Evolutionary conservation across 2,113 vertebrate genomes (phyloP), one percentile per base, ranked within the genome.

Genomic region (Cnemophilus loriae): DNA sequence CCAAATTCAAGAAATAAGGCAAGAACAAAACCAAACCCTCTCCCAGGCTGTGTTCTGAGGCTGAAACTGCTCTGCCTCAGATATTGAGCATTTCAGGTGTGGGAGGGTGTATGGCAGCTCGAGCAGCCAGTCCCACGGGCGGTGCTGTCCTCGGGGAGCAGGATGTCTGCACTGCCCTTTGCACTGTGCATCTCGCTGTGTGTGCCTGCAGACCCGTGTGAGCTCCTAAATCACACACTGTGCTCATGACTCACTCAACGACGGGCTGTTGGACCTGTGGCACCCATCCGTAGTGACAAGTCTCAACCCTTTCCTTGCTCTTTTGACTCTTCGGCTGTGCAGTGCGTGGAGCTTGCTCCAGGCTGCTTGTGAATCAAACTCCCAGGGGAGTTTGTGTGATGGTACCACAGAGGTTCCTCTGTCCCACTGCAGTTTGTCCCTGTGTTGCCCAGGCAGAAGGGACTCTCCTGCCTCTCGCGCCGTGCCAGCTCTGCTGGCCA

Each of bases 211-310:
- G 69, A 17, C 10, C 52, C 2, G 0, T 5, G 39, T 32, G 61
- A 1, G 0, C 46, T 7, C 30, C 84, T 10, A 5, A 28, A 20
- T 14, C 41, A 1, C 17, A 0, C 16, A 6, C 46, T 14, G 3
- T n/a, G 3, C 41, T 53, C 7, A 0, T 7, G 21, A 23, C 17
- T 0, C 24, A 5, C 55, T 9, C 16, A n/a, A 2, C 1, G 1
- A 44, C 4, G 83, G 59, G 42, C 74, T 39, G 3, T 18, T 8
- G 21, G 70, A 35, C n/a, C 33, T 27, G 22, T 30, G 47, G 50
- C 42, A 61, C 24, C 46, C 30, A 0, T 42, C 55, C 9, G 0
- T 9, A 19, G 18, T 39, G 60, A 27, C 37, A 59, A 64, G 6
- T 7, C 60, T 41, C 28, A 37, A 0, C 16, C 18, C 46, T 81